Conservation (phyloP, 2,888 invertebrate genomes). For the Anticlea derivata region DNA sequence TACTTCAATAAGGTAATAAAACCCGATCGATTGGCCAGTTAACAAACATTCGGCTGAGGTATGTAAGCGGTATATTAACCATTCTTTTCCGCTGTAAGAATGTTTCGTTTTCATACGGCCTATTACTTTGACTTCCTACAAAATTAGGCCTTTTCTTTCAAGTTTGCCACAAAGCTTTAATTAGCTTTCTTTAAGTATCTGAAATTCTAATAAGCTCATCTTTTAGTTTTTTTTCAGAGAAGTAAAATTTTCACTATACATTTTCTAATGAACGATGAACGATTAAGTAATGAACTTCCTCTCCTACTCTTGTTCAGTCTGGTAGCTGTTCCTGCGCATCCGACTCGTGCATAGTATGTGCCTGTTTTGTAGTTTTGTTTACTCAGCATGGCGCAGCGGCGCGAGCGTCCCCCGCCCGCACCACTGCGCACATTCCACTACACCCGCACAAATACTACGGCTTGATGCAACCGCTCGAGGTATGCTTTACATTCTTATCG, state of each 20-base stretch:
- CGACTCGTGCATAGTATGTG: constrained; percentile 51
- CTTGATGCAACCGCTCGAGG: constrained; percentile 37
- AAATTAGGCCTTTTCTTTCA: no score
- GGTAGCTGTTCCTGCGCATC: constrained; percentile 48
- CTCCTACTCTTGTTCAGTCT: constrained; percentile 10
- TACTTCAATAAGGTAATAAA: constrained; percentile 41
- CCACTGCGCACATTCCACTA: constrained; percentile 57
- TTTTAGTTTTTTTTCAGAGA: background rate
- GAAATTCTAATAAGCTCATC: background rate
- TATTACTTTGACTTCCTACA: no score
- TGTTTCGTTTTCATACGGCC: constrained; percentile 22
- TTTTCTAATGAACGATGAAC: no score
- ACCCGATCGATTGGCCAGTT: constrained; percentile 40
- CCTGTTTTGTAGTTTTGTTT: constrained; percentile 71
- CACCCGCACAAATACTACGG: constrained; percentile 48
- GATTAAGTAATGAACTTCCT: constrained; percentile 3
- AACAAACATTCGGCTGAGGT: constrained; percentile 39
- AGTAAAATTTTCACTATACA: background rate
- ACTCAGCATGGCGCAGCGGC: constrained; percentile 66
- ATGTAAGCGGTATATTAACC: constrained; percentile 48
- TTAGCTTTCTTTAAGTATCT: no score
- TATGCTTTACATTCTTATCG: constrained; percentile 39
- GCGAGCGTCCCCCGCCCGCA: constrained; percentile 40
- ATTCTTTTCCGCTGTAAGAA: constrained; percentile 37
- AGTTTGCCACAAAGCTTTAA: no score